Evolutionary conservation across 2,888 invertebrate species (phyloP), one percentile per base, ranked within the genome.

Genomic region (Lycophotia porphyrea): DNA sequence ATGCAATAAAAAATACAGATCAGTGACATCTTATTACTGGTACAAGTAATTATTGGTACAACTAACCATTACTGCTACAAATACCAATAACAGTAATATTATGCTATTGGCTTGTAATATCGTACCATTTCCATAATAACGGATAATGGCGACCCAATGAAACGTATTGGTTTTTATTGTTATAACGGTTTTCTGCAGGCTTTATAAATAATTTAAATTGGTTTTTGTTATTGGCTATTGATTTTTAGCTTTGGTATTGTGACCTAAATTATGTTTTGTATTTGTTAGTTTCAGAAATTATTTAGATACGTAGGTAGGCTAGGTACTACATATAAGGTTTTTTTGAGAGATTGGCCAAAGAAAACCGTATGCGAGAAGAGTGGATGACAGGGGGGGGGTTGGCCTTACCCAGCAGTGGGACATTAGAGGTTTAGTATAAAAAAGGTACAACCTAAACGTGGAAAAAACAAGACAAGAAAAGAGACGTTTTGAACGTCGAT

Each of bases 91-190:
- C 78, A 52, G 81, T 74, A 69, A 81, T 84, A 74, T 71, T 63
- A 68, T 61, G 68, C n/a, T 9, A 64, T 69, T 72, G 60, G 42
- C 55, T 80, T 60, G 66, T 81, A 72, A 74, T 72, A 81, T 72
- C 52, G 69, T 84, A 78, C 78, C 66, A 72, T 81, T 83, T 74
- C 60, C 58, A 69, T 84, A 83, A 83, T 83, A 84, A 78, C 63
- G n/a, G 84, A 78, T 83, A 83, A 84, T 83, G 78, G 71, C 65
- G 47, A n/a, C 5, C 42, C 64, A 81, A 77, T 84, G 73, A 83
- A 84, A 84, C 69, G 71, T 84, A 83, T 83, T 71, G 81, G 47
- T 70, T 84, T 84, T 84, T 61, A 69, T 77, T 74, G 61, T 77
- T 64, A 65, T 84, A 74, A 52, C 36, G 73, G 60, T 65, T 74